phyloP scores from a whole-genome alignment of 2,888 invertebrate genomes.

The Hartigia nigra region DNA sequence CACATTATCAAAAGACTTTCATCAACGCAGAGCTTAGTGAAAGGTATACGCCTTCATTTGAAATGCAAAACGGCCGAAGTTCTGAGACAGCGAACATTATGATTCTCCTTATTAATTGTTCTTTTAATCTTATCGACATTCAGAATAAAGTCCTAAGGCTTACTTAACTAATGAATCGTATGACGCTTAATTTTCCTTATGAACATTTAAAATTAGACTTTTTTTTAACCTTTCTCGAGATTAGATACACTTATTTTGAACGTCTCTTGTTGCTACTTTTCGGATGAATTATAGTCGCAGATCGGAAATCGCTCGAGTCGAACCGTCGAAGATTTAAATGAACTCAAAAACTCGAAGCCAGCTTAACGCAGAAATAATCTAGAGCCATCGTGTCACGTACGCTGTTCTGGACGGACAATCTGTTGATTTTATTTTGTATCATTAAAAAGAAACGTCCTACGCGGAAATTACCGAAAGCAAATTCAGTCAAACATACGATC shows the following conservation, averaged over 20 bases:
- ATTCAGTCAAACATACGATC: neutral
- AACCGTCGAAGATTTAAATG: neutral
- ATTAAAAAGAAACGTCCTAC: neutral
- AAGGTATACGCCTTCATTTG: neutral
- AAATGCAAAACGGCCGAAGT: neutral
- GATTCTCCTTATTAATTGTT: neutral
- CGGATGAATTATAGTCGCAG: neutral
- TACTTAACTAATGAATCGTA: slow-evolving; percentile 29
- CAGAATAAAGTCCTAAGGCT: slow-evolving; percentile 29
- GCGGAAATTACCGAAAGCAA: neutral
- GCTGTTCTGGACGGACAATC: neutral
- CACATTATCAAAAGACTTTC: neutral
- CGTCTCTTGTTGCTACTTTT: slow-evolving; percentile 13
- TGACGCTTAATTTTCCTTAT: slow-evolving; percentile 28
- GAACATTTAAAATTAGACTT: slow-evolving; percentile 38
- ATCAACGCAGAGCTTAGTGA: neutral
- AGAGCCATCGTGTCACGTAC: neutral
- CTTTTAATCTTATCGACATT: slow-evolving; percentile 26
- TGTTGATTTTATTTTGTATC: neutral
- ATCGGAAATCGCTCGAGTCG: neutral
- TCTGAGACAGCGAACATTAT: slow-evolving; percentile 1
- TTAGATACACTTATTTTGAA: slow-evolving; percentile 31
- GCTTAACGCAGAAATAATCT: neutral
- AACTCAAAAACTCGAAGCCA: neutral
- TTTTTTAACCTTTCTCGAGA: slow-evolving; percentile 15